phyloP scores from a whole-genome alignment of 2,888 invertebrate species.

The Erynnis tages region DNA sequence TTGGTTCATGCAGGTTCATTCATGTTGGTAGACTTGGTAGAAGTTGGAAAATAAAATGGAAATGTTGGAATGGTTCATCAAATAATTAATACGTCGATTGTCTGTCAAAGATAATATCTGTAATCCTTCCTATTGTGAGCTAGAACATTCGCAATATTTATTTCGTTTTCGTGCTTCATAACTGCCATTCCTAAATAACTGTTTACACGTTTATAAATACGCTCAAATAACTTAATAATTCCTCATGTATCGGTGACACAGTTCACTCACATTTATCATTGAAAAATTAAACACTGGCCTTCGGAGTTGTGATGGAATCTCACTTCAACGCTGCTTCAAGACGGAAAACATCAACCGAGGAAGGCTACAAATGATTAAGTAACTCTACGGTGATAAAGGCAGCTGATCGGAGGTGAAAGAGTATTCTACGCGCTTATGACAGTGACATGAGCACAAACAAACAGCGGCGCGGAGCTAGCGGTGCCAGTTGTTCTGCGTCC shows the following conservation, averaged over 20 bases:
- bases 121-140: conserved; percentile 51
- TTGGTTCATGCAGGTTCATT: too few relatives aligned
- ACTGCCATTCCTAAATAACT: conserved; percentile 9
- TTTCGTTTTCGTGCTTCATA: not conserved
- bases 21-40: too few relatives aligned
- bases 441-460: conserved; percentile 81
- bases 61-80: conserved; percentile 35
- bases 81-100: conserved; percentile 57
- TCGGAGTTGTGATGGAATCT: conserved; percentile 72
- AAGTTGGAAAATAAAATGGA: not conserved
- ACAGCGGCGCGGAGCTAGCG: conserved; percentile 78
- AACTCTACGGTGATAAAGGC: conserved; percentile 14
- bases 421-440: conserved; percentile 69
- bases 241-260: conserved; percentile 24
- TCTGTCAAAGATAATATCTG: conserved; percentile 31
- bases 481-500: conserved; percentile 78
- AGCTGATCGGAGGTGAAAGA: conserved; percentile 35
- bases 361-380: conserved; percentile 71
- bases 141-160: conserved; percentile 48
- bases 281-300: conserved; percentile 54
- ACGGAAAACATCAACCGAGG: conserved; percentile 66
- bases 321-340: conserved; percentile 57
- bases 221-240: conserved; percentile 27
- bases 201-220: conserved; percentile 36
- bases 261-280: conserved; percentile 30